These are phyloP conservation scores for Aplocera efformata DNA, from an alignment of 2,888 invertebrate species.

Conservation along the genomic window DNA sequence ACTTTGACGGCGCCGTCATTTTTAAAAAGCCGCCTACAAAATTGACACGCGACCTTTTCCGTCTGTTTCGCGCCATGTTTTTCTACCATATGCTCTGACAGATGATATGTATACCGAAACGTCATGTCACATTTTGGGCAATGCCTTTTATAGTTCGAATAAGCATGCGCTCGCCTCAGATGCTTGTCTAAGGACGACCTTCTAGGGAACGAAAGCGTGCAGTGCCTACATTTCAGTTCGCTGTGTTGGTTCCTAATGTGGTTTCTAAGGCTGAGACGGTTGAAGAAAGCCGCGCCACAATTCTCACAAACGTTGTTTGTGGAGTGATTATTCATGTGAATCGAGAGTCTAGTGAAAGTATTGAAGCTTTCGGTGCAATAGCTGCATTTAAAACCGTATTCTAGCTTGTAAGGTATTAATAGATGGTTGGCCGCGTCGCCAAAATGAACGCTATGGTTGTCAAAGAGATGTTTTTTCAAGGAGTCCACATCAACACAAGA, in stretches of 20 bases:
- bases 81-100: slow-evolving; percentile 37
- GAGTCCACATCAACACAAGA: slow-evolving; percentile 30
- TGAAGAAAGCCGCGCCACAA: slow-evolving; percentile 46
- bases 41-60: slow-evolving; percentile 29
- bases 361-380: slow-evolving; percentile 39
- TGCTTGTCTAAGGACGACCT: slow-evolving; percentile 23
- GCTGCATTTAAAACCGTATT: slow-evolving; percentile 37
- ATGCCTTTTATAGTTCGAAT: slow-evolving; percentile 20
- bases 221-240: slow-evolving; percentile 43
- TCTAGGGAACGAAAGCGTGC: slow-evolving; percentile 36
- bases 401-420: slow-evolving; percentile 44
- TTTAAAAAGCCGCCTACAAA: slow-evolving; percentile 43
- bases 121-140: slow-evolving; percentile 36
- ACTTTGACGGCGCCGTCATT: slow-evolving; percentile 35
- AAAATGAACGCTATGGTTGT: slow-evolving; percentile 36
- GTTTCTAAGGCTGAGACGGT: slow-evolving; percentile 38
- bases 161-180: slow-evolving; percentile 26
- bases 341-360: slow-evolving; percentile 36
- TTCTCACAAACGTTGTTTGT: slow-evolving; percentile 47
- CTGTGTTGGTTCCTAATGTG: slow-evolving; percentile 41
- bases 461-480: slow-evolving; percentile 40
- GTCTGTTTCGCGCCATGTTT: slow-evolving; percentile 38
- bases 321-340: slow-evolving; percentile 51
- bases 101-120: slow-evolving; percentile 37
- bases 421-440: slow-evolving; percentile 31